Evolutionary conservation across 2,797 vertebrate genomes (phyloP).

Genomic region (Dermochelys coriacea): DNA sequence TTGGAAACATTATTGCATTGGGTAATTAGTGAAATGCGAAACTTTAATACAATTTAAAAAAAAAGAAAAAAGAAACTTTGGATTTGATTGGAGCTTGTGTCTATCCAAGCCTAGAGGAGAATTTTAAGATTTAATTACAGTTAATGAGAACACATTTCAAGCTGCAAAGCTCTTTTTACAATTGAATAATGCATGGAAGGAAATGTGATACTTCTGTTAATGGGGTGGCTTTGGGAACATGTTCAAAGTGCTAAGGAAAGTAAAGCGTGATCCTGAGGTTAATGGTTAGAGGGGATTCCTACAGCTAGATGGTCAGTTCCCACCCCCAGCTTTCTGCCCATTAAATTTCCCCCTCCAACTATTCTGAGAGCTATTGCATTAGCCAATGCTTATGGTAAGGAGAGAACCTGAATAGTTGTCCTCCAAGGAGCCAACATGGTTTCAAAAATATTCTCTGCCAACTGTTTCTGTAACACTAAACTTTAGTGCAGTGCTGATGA

Average conservation of each 20-base stretch:
- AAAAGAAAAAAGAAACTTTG: conserved; percentile 10
- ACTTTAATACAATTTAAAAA: conserved; percentile 2
- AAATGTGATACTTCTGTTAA: conserved; percentile 30
- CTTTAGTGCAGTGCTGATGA: rapidly evolving
- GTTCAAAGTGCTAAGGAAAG: conserved; percentile 44
- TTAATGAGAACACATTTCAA: conserved; percentile 70
- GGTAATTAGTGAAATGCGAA: conserved; percentile 51
- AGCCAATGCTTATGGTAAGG: background rate
- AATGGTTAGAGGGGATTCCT: conserved; percentile 28
- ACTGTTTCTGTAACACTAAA: background rate
- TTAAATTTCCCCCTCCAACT: background rate
- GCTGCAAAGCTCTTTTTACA: conserved; percentile 50
- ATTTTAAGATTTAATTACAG: conserved; percentile 76
- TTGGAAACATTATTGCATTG: conserved; percentile 45
- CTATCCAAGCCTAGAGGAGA: conserved; percentile 69
- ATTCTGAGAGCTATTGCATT: background rate
- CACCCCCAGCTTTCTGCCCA: background rate
- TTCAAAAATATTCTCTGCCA: conserved; percentile 2
- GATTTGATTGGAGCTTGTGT: conserved; percentile 8
- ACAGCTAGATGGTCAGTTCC: background rate
- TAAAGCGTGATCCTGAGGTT: background rate
- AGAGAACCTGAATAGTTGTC: conserved; percentile 4
- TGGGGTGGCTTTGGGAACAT: conserved; percentile 16
- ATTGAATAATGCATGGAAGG: conserved; percentile 56
- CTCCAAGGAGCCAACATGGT: background rate